Evolutionary conservation across 2,797 vertebrate species (phyloP).

Genomic region (Chelidonichthys spinosus): DNA sequence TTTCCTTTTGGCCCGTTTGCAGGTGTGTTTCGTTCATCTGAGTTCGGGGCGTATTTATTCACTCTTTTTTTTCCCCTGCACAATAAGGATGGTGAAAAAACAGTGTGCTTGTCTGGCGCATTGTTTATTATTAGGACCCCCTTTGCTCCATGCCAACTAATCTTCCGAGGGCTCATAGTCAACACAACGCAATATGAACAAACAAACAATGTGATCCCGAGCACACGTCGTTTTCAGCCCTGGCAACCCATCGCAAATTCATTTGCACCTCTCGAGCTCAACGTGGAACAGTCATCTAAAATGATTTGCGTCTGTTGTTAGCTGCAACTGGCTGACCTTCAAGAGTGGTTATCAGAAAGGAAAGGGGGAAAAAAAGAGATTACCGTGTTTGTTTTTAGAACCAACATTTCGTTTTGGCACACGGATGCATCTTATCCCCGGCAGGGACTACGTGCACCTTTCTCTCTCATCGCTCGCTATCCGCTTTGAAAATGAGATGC

Average conservation of each 20-base stretch:
- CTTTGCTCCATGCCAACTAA: constrained; percentile 67
- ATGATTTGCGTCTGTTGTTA: constrained; percentile 20
- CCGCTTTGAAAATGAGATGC: constrained; percentile 11
- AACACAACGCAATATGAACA: constrained; percentile 48
- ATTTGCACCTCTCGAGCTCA: constrained; percentile 36
- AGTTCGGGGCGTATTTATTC: constrained; percentile 48
- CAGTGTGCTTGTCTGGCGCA: constrained; percentile 35
- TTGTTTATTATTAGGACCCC: constrained; percentile 71
- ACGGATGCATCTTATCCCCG: constrained; percentile 23
- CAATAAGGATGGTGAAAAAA: constrained; percentile 29
- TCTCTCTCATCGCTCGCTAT: constrained; percentile 33
- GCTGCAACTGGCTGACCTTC: constrained; percentile 30
- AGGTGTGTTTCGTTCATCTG: constrained; percentile 34
- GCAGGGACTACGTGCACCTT: background rate
- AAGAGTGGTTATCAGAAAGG: constrained; percentile 31
- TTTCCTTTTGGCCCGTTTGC: constrained; percentile 27
- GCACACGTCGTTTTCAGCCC: constrained; percentile 33
- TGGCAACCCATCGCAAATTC: constrained; percentile 41
- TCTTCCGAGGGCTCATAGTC: constrained; percentile 66
- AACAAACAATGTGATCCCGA: constrained; percentile 55
- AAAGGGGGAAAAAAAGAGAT: constrained; percentile 21
- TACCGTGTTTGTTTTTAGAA: constrained; percentile 38
- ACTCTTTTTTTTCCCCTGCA: constrained; percentile 6
- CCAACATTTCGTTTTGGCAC: constrained; percentile 19
- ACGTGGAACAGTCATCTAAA: constrained; percentile 6